Evolutionary conservation across 92 coral and sea anemone genomes (phyloP).

Genomic region (Desmophyllum pertusum): DNA sequence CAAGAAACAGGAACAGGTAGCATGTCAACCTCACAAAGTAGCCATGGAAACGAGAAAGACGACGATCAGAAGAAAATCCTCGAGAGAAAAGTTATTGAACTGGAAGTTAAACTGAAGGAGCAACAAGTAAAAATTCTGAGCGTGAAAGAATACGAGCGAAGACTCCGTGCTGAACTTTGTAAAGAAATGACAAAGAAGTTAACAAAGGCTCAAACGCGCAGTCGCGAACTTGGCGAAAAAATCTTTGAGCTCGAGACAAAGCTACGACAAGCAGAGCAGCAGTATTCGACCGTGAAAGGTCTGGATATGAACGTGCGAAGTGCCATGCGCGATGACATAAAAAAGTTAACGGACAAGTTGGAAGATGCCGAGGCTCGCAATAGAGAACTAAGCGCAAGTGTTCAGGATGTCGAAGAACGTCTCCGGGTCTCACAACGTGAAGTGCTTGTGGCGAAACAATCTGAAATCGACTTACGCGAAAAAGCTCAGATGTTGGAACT

Average conservation of each 20-base stretch:
- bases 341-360: slow-evolving; percentile 32
- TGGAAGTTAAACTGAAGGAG: slow-evolving; percentile 57
- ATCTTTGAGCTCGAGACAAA: slow-evolving; percentile 64
- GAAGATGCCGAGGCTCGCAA: slow-evolving; percentile 56
- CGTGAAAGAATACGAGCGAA: slow-evolving; percentile 68
- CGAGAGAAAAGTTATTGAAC: slow-evolving; percentile 43
- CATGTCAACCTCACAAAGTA: background rate
- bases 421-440: slow-evolving; percentile 55
- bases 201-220: slow-evolving; percentile 53
- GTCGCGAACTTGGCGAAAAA: slow-evolving; percentile 71
- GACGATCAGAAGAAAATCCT: slow-evolving; percentile 42
- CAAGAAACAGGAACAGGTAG: slow-evolving; percentile 38
- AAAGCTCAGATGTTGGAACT: slow-evolving; percentile 51
- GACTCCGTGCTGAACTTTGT: slow-evolving; percentile 74
- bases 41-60: background rate
- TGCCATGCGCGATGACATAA: slow-evolving; percentile 30
- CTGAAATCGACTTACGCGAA: slow-evolving; percentile 60
- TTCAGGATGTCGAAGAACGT: slow-evolving; percentile 62
- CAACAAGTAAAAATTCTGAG: slow-evolving; percentile 53
- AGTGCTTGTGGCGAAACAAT: slow-evolving; percentile 55
- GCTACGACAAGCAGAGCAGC: slow-evolving; percentile 64
- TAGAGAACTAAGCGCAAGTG: slow-evolving; percentile 54
- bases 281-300: slow-evolving; percentile 44
- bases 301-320: slow-evolving; percentile 37
- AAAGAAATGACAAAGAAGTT: slow-evolving; percentile 64